phyloP scores from a whole-genome alignment of 2,888 invertebrate species.

The Melanotus villosus region DNA sequence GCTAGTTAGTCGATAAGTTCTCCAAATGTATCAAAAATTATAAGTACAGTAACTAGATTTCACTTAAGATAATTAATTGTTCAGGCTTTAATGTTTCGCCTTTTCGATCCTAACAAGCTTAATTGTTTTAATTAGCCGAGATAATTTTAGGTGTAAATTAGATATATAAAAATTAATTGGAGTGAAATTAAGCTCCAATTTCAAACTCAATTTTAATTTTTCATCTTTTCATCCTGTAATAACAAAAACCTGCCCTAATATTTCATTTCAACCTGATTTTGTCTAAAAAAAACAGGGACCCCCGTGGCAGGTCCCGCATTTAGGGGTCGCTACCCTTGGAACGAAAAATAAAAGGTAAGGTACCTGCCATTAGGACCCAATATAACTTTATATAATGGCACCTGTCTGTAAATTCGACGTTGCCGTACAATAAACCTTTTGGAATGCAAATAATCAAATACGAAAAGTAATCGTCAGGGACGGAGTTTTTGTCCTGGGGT shows the following conservation, averaged over 20 bases:
- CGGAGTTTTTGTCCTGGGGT: too few relatives aligned
- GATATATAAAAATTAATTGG: too few relatives aligned
- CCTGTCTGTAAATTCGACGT: constrained; percentile 34
- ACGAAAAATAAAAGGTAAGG: constrained; percentile 39
- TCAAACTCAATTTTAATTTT: neutral
- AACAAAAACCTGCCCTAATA: neutral
- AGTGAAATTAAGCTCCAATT: too few relatives aligned
- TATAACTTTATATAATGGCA: constrained; percentile 42
- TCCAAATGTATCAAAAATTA: too few relatives aligned
- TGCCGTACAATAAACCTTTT: constrained; percentile 23
- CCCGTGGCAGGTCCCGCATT: constrained; percentile 8
- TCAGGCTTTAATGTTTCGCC: too few relatives aligned
- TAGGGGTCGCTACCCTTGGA: constrained; percentile 33
- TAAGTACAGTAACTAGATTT: too few relatives aligned
- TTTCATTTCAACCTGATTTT: constrained; percentile 19
- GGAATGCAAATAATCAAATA: constrained; percentile 31
- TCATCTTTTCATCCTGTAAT: neutral
- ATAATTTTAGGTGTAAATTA: too few relatives aligned
- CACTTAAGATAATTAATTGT: too few relatives aligned
- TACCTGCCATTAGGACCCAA: constrained; percentile 38
- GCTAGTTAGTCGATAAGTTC: too few relatives aligned
- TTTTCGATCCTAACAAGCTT: too few relatives aligned
- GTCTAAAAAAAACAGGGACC: neutral
- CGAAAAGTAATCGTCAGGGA: too few relatives aligned
- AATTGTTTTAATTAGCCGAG: too few relatives aligned